Base-by-base conservation (phyloP, 1,140 invertebrate species). In the Steinernema khuongi region DNA sequence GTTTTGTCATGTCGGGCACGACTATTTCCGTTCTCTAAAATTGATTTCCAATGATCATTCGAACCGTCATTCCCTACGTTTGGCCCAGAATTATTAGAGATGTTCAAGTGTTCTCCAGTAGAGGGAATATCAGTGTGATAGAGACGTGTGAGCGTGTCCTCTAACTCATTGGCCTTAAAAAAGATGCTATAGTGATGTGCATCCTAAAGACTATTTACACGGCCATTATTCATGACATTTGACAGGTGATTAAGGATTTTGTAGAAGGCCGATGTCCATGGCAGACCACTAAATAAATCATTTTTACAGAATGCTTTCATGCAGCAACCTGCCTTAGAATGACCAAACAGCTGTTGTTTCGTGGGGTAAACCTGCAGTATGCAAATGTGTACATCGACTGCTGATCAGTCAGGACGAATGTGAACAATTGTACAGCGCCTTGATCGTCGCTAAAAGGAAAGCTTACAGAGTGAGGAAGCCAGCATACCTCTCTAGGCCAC, bases 51-150 rank as follows among this genome's bases (percentile, higher is more conserved):
- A 72, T 1, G 1, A 4, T 28, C 18, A 29, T 1, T 1, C 11
- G 17, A 7, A 71, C 1, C 18, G 0, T 33, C n/a, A 17, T 11
- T 31, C 26, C 0, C 33, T 7, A 43, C 19, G 22, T 60, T 28
- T 7, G 60, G n/a, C 36, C 44, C 30, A 18, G 73, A 33, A 44
- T 74, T 22, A 33, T 30, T 74, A 17, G 32, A 75, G 31, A 78
- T 68, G 14, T 31, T 29, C 0, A 79, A 32, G 32, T 31, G 71
- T 30, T 79, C 78, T 19, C 82, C 81, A 31, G 76, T 67, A 22
- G 70, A 67, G 19, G 81, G 81, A 43, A 82, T 80, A 28, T 82
- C 81, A 2, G 77, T 81, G 74, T 83, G 81, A 70, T 82, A 82
- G 22, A 81, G 73, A 50, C 74, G 77, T 1, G 80, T 82, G 31